Percentiles rank a stretch among this genome's conserved stretches.
phyloP scores from a whole-genome alignment of 2,888 invertebrate genomes.

The Eulithis testata region DNA sequence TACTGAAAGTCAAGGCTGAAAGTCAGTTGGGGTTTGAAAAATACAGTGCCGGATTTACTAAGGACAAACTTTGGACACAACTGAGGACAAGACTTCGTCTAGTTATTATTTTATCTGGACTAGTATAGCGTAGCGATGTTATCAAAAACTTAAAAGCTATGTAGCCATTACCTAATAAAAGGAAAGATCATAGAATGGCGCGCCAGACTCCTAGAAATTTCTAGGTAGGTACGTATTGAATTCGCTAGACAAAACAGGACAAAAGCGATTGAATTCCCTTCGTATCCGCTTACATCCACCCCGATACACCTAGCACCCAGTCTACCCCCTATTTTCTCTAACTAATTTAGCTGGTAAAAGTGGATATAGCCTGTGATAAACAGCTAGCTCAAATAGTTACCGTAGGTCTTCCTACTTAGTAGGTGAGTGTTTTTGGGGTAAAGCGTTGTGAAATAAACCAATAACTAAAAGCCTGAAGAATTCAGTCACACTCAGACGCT shows the following conservation, averaged over 20 bases:
- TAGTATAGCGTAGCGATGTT: too few relatives aligned
- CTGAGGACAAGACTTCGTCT: too few relatives aligned
- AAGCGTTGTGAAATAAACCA: too few relatives aligned
- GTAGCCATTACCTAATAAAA: too few relatives aligned
- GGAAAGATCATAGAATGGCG: neutral
- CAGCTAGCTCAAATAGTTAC: neutral
- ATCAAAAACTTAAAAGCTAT: too few relatives aligned
- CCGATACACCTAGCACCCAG: conserved; percentile 22
- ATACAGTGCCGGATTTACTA: too few relatives aligned
- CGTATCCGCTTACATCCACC: conserved; percentile 25
- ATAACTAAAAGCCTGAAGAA: too few relatives aligned
- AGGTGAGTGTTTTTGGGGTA: too few relatives aligned
- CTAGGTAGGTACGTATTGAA: neutral
- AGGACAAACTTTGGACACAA: too few relatives aligned
- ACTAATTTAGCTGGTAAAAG: conserved; percentile 30
- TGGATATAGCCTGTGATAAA: neutral
- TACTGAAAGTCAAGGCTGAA: conserved; percentile 15
- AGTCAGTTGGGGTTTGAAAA: neutral
- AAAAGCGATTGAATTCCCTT: conserved; percentile 17
- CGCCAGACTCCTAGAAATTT: conserved; percentile 13
- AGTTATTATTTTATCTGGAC: too few relatives aligned
- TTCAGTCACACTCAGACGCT: too few relatives aligned
- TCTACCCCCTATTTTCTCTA: conserved; percentile 16
- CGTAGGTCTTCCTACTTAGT: too few relatives aligned
- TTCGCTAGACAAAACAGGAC: conserved; percentile 20